Evolutionary conservation across 2,797 vertebrate species (phyloP).

Genomic region (Streptopelia turtur): DNA sequence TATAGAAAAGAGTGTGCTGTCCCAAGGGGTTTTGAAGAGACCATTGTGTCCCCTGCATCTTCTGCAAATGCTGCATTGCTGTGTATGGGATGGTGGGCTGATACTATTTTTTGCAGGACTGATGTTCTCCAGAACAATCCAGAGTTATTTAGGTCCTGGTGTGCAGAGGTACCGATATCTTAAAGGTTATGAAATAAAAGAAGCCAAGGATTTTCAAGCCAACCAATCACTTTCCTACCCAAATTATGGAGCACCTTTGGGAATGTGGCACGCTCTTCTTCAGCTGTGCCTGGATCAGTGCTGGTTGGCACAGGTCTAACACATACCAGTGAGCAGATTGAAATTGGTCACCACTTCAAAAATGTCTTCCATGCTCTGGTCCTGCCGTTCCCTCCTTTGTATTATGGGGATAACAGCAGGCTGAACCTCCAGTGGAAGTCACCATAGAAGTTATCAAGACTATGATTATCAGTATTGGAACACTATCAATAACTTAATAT

Average conservation of each 20-base stretch:
- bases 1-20: not conserved
- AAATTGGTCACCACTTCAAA: not conserved
- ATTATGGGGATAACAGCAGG: not conserved
- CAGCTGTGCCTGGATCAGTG: not conserved
- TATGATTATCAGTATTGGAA: not conserved
- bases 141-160: not conserved
- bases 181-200: not conserved
- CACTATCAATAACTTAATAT: not conserved
- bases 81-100: not conserved
- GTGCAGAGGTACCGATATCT: not conserved
- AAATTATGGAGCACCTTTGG: not conserved
- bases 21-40: not conserved
- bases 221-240: rapidly evolving
- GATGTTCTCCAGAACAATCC: not conserved
- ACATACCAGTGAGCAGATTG: not conserved
- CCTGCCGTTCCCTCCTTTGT: rapidly evolving
- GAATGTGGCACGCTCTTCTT: not conserved
- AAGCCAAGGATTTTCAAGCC: not conserved
- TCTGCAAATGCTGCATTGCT: not conserved
- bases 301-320: not conserved
- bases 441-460: not conserved
- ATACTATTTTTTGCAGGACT: not conserved
- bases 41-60: rapidly evolving
- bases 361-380: not conserved
- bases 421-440: not conserved